Conservation (phyloP, 2,888 invertebrate genomes). For the Tipula vernalis region DNA sequence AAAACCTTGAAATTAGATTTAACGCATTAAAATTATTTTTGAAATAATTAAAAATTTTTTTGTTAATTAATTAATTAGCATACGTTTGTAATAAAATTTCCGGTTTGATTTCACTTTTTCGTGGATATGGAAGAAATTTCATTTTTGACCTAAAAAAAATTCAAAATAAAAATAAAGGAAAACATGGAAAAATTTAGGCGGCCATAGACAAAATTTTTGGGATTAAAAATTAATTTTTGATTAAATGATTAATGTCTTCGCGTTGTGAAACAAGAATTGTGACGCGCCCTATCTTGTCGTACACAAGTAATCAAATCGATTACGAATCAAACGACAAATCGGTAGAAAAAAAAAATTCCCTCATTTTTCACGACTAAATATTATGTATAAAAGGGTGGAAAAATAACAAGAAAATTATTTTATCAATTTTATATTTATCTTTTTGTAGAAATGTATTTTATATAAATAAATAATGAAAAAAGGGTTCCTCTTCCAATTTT, state of each 20-base stretch:
- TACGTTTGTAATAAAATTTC: not conserved
- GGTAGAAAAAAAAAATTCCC: not conserved
- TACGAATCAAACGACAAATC: conserved; percentile 11
- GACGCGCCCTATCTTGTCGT: not conserved
- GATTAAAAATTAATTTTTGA: not conserved
- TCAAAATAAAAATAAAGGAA: not conserved
- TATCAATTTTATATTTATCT: conserved; percentile 4
- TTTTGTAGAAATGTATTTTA: conserved; percentile 7
- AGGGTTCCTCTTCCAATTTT: not conserved
- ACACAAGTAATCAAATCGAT: conserved; percentile 10
- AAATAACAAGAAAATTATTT: not conserved
- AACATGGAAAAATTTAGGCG: not conserved
- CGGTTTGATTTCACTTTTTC: not conserved
- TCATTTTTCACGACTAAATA: not conserved
- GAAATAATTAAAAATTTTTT: not conserved
- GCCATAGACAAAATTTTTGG: not conserved
- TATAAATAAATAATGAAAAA: conserved; percentile 1
- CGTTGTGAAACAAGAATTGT: not conserved
- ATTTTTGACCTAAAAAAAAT: not conserved
- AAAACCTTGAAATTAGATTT: not conserved
- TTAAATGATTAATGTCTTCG: conserved; percentile 4
- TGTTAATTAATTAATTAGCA: not conserved
- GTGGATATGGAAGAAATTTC: not conserved
- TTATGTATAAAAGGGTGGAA: not conserved
- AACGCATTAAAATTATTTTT: not conserved